These are phyloP conservation scores for Thunnus maccoyii DNA, from an alignment of 2,113 vertebrate genomes.

Conservation along the genomic window DNA sequence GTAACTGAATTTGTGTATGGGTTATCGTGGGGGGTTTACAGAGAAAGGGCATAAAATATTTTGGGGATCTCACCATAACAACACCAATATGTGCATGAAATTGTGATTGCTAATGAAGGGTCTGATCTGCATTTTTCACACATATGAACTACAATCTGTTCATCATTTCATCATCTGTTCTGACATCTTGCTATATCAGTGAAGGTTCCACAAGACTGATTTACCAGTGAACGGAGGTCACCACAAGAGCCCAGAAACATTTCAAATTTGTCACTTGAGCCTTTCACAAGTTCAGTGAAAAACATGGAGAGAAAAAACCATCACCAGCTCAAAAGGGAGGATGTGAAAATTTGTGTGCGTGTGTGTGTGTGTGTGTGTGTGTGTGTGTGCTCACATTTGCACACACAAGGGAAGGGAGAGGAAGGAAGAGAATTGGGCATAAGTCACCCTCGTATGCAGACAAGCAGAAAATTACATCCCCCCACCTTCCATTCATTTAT, in stretches of 20 bases:
- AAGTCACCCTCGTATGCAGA: slow-evolving; percentile 85
- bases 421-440: slow-evolving; percentile 70
- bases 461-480: slow-evolving; percentile 87
- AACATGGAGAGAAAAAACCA: slow-evolving; percentile 46
- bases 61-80: neutral
- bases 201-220: slow-evolving; percentile 8
- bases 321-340: slow-evolving; percentile 32
- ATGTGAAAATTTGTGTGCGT: neutral
- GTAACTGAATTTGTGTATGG: slow-evolving; percentile 2
- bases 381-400: slow-evolving; percentile 40
- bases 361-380: slow-evolving; percentile 15
- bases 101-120: slow-evolving; percentile 6
- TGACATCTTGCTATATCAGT: neutral
- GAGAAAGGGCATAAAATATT: slow-evolving; percentile 4
- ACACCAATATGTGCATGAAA: neutral
- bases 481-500: slow-evolving; percentile 77
- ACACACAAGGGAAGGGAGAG: slow-evolving; percentile 44
- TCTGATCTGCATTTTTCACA: slow-evolving; percentile 23
- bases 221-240: slow-evolving; percentile 33
- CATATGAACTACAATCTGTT: slow-evolving; percentile 9
- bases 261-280: slow-evolving; percentile 35
- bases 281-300: slow-evolving; percentile 45
- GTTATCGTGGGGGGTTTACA: neutral
- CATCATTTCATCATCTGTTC: slow-evolving; percentile 9
- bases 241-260: slow-evolving; percentile 9